A percentile compares a stretch with the other conserved stretches of the same genome.
Conservation (phyloP, 2,113 vertebrate genomes). For the Mobula hypostoma region DNA sequence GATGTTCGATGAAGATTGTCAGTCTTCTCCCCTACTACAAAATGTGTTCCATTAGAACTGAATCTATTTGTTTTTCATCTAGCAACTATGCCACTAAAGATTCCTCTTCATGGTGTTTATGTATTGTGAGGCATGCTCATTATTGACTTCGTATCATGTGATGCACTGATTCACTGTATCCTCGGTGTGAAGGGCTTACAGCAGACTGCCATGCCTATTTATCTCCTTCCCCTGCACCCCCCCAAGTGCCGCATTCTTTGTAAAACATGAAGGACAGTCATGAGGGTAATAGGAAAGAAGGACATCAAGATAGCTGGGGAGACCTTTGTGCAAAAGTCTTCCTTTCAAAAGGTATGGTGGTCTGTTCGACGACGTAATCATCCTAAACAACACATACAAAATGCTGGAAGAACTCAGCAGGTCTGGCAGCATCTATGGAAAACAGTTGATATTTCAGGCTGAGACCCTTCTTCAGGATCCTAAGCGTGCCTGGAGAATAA, state of each 20-base stretch:
- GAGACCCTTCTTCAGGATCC: too few relatives aligned
- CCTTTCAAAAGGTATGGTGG: not conserved
- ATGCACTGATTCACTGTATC: not conserved
- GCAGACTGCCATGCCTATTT: slow-evolving; percentile 40
- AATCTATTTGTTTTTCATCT: not conserved
- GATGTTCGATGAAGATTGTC: not conserved
- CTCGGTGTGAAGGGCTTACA: slow-evolving; percentile 37
- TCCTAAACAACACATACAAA: too few relatives aligned
- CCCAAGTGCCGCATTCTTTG: slow-evolving; percentile 41
- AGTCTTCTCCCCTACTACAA: not conserved
- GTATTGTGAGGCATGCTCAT: slow-evolving; percentile 12
- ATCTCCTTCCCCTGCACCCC: slow-evolving; percentile 38
- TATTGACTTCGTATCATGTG: slow-evolving; percentile 17
- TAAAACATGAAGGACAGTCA: slow-evolving; percentile 47
- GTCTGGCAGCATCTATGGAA: too few relatives aligned
- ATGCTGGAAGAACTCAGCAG: too few relatives aligned
- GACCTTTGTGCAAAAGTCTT: not conserved
- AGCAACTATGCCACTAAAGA: not conserved
- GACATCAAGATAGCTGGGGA: slow-evolving; percentile 38
- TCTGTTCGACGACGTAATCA: not conserved
- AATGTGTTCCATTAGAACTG: not conserved
- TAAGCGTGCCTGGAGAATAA: not conserved
- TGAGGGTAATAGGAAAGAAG: slow-evolving; percentile 47
- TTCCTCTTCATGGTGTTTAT: not conserved
- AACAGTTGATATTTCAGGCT: too few relatives aligned